phyloP scores from a whole-genome alignment of 2,797 vertebrate genomes.

The Spinus olivaceus region DNA sequence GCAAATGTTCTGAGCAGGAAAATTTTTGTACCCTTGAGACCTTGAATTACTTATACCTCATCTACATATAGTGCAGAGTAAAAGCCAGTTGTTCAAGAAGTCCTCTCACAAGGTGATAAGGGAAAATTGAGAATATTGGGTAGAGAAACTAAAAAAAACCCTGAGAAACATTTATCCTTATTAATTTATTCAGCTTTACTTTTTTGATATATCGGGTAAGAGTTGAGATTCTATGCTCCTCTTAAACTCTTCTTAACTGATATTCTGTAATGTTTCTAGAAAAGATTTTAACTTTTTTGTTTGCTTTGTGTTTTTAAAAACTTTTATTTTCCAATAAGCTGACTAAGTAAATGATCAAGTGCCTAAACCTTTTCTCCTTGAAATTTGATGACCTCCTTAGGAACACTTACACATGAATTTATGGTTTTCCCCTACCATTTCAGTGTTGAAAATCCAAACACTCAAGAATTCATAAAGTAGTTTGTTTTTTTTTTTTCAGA shows the following conservation, averaged over 20 bases:
- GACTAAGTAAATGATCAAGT: background rate
- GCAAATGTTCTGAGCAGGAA: background rate
- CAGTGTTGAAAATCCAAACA: background rate
- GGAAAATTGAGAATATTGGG: background rate
- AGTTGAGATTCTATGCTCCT: background rate
- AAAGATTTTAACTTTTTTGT: background rate
- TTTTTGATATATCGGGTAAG: background rate
- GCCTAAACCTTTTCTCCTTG: background rate
- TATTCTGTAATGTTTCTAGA: background rate
- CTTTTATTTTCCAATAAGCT: background rate
- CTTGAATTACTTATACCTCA: background rate
- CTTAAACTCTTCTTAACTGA: background rate
- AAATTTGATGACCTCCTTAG: background rate
- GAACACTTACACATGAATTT: background rate
- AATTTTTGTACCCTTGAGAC: background rate
- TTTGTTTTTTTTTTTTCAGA: background rate
- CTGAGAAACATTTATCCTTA: background rate
- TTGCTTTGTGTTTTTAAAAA: accelerated
- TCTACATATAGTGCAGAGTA: background rate
- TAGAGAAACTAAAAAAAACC: background rate
- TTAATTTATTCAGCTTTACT: background rate
- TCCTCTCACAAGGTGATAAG: background rate
- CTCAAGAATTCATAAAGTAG: background rate
- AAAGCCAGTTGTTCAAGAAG: background rate
- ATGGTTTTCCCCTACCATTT: background rate